phyloP scores from a whole-genome alignment of 2,113 vertebrate species.

The Polypterus bichir region DNA sequence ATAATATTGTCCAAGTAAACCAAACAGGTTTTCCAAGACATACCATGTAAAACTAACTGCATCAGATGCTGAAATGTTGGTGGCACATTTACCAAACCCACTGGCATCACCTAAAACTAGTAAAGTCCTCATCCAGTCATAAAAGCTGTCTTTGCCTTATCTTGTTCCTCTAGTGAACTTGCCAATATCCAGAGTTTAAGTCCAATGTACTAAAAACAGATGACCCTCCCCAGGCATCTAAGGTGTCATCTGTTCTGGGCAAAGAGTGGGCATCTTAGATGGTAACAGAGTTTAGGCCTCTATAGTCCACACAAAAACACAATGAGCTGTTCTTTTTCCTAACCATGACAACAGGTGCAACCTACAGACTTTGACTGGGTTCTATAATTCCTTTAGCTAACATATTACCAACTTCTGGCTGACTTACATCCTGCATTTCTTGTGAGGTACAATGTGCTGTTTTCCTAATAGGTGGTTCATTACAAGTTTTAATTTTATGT shows the following conservation, averaged over 20 bases:
- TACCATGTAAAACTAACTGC: neutral
- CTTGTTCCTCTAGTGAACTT: neutral
- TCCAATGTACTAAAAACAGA: neutral
- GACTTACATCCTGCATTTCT: too few relatives aligned
- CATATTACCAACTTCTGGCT: neutral
- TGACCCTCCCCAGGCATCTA: neutral
- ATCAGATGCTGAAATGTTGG: neutral
- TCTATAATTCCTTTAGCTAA: neutral
- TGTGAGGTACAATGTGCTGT: too few relatives aligned
- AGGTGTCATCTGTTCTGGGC: neutral
- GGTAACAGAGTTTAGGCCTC: neutral
- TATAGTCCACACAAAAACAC: neutral
- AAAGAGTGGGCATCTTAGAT: neutral
- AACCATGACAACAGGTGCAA: neutral
- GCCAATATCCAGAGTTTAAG: too few relatives aligned
- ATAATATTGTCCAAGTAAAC: neutral
- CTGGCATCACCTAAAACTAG: neutral
- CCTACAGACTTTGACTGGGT: neutral
- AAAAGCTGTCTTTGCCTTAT: neutral
- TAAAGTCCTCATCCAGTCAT: neutral
- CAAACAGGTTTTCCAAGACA: neutral
- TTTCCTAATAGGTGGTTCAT: neutral
- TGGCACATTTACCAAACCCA: neutral
- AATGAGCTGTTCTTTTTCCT: neutral
- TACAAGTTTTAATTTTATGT: neutral